Conservation (phyloP, 2,113 vertebrate species). For the Zosterops pallidus region DNA sequence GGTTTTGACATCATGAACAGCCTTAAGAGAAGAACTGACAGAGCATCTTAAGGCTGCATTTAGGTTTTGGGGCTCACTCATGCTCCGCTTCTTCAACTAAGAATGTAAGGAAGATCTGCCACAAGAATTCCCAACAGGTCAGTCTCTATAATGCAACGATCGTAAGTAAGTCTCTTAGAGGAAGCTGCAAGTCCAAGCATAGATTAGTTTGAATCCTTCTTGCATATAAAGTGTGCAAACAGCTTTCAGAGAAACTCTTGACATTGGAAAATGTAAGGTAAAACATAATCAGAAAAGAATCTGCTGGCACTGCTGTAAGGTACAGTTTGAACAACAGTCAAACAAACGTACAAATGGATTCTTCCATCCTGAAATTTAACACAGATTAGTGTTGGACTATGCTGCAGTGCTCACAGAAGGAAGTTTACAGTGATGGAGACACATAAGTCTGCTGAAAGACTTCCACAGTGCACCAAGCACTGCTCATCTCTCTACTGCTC, state of each 20-base stretch:
- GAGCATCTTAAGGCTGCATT: not conserved
- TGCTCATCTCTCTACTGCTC: not conserved
- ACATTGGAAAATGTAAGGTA: not conserved
- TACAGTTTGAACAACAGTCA: not conserved
- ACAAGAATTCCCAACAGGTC: not conserved
- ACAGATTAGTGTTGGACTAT: not conserved
- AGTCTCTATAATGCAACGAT: not conserved
- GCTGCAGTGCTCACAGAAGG: not conserved
- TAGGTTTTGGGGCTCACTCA: not conserved
- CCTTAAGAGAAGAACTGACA: not conserved
- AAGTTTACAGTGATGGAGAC: not conserved
- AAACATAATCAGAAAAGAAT: not conserved
- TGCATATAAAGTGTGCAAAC: not conserved
- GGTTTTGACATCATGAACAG: not conserved
- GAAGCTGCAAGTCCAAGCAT: not conserved
- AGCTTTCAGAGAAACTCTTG: not conserved
- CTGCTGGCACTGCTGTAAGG: not conserved
- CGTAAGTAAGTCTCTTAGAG: not conserved
- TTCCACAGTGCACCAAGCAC: not conserved
- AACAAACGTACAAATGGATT: not conserved
- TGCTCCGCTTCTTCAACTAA: not conserved
- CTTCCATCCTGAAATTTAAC: not conserved
- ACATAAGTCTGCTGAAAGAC: rapidly evolving
- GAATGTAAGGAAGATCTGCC: not conserved
- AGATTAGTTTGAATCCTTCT: not conserved